Base-by-base conservation (phyloP, 2,888 invertebrate genomes). In the Beris morrisii region DNA sequence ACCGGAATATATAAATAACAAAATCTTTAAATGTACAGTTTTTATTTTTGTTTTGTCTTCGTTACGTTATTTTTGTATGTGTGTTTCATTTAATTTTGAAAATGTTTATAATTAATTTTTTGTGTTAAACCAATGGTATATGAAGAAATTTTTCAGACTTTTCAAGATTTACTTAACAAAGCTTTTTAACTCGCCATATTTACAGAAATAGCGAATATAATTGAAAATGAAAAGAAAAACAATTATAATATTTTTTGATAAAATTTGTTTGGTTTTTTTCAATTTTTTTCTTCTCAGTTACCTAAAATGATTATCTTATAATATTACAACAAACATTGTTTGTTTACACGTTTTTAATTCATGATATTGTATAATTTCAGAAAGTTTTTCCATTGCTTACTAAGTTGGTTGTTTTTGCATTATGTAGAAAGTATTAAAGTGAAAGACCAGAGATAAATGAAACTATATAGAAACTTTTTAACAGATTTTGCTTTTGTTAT, bases 261-360 rank as follows among this genome's bases (percentile, higher is more conserved):
- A 31, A 43, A 59, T 46, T 31, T 59, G 38, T 38, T 38, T 38
- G 7, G 7, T 43, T 59, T 59, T 46, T 31, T 59, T 31, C 28
- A 31, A 9, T 48, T 48, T 48, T 48, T 31, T 48, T 46, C 22
- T 22, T 46, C 4, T 59, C 48, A 59, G 57, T 59, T 59, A 48
- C n/a, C 58, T 59, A 59, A 59, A 30, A 30, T 59, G 58, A 59
- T 59, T 59, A 59, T 59, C 46, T 59, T 46, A 57, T 12, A 11
- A 22, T 38, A 7, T 45, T 22, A 57, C 28, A 57, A 57, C 15
- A 57, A 57, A 31, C 9, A 9, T 38, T 38, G 38, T 38, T 38
- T 38, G 9, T 3, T 44, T 53, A 22, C 44, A 57, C 45, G 46
- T 48, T 46, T 46, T n/a, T 45, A 30, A 46, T 59, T 59, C 4